phyloP scores from a whole-genome alignment of 2,888 invertebrate species.

The Mythimna ferrago region DNA sequence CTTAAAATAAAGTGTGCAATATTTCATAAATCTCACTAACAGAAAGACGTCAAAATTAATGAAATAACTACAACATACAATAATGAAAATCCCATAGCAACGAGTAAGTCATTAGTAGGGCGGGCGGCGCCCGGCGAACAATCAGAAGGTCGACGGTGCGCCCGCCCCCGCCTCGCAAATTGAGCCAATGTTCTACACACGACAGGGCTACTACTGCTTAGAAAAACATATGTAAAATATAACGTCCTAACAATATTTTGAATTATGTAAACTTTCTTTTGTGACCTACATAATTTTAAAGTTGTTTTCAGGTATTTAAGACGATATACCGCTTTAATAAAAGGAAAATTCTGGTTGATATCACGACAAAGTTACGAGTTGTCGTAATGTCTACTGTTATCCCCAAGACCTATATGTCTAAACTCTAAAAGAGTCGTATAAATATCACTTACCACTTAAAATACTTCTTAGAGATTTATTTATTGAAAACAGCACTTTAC shows the following conservation, averaged over 20 bases:
- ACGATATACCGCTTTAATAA: not conserved
- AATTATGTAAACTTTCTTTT: not conserved
- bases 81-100: constrained; percentile 34
- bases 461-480: not conserved
- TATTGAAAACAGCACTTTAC: not conserved
- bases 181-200: constrained; percentile 80
- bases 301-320: too few relatives aligned
- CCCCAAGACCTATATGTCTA: not conserved
- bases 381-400: not conserved
- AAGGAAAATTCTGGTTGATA: not conserved
- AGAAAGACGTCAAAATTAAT: constrained; percentile 25
- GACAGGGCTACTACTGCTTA: constrained; percentile 39
- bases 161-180: constrained; percentile 73
- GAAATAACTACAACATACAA: constrained; percentile 24
- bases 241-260: not conserved
- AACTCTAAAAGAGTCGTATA: not conserved
- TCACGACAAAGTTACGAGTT: not conserved
- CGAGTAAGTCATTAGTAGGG: constrained; percentile 64
- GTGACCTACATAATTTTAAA: too few relatives aligned
- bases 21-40: not conserved
- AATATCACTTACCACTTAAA: too few relatives aligned
- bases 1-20: too few relatives aligned
- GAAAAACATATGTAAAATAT: not conserved
- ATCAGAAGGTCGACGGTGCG: constrained; percentile 55
- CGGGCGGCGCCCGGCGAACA: constrained; percentile 68